Percentiles rank a stretch among this genome's conserved stretches.
Conservation (phyloP, 2,888 invertebrate species). For the Spodoptera exigua region DNA sequence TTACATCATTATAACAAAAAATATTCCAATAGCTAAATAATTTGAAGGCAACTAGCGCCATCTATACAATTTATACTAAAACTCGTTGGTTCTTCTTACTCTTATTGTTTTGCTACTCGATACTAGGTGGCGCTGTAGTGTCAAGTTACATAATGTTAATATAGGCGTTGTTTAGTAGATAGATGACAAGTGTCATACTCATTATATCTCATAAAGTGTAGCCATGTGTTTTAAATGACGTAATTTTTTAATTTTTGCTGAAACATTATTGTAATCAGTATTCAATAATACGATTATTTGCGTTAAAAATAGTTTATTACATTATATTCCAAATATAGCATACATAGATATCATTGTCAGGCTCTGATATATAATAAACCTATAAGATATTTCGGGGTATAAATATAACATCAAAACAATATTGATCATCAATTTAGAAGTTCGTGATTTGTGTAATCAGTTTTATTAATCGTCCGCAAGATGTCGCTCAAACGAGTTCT, state of each 20-base stretch:
- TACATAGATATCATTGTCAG: too few relatives aligned
- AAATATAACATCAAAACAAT: too few relatives aligned
- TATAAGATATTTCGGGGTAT: too few relatives aligned
- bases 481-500: constrained; percentile 77
- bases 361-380: too few relatives aligned
- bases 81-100: rapidly evolving
- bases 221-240: background rate
- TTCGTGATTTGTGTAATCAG: background rate
- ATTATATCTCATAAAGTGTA: background rate
- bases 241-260: too few relatives aligned
- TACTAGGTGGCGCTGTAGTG: constrained; percentile 41
- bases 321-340: too few relatives aligned
- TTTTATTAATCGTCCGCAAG: constrained; percentile 25
- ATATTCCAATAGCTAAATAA: too few relatives aligned
- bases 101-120: constrained; percentile 40
- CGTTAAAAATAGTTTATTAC: too few relatives aligned
- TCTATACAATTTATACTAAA: background rate
- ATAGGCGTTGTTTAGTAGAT: background rate
- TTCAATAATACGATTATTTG: too few relatives aligned
- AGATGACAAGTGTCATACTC: background rate
- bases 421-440: background rate
- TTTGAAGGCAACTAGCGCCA: constrained; percentile 11
- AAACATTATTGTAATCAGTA: too few relatives aligned
- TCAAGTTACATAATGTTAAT: constrained; percentile 12
- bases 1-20: too few relatives aligned